Conservation (phyloP, 2,113 vertebrate species). For the Anguilla japonica region DNA sequence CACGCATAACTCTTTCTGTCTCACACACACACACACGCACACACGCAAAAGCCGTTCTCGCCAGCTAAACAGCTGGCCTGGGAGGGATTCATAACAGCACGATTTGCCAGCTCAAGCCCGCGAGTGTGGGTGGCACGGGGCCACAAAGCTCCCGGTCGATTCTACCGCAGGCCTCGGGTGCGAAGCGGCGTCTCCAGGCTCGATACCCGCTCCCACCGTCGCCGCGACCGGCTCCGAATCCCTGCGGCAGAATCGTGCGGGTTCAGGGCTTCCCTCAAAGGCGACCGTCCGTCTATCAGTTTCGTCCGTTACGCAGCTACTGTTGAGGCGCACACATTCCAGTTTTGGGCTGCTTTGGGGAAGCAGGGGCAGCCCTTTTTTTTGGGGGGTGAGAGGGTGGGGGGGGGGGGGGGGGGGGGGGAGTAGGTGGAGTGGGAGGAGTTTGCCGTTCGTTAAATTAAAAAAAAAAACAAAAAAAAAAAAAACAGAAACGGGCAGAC, state of each 20-base stretch:
- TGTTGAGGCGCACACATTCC: not conserved
- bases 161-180: conserved; percentile 19
- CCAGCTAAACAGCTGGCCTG: not conserved
- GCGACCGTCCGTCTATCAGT: not conserved
- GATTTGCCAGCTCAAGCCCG: not conserved
- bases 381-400: not conserved
- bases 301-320: not conserved
- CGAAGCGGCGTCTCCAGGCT: not conserved
- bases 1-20: too few species aligned
- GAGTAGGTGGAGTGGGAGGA: not conserved
- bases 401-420: not conserved
- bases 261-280: not conserved
- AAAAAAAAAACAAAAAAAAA: not conserved
- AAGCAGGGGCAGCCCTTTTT: not conserved
- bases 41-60: not conserved
- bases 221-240: not conserved
- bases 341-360: not conserved
- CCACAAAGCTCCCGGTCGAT: conserved; percentile 2
- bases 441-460: not conserved
- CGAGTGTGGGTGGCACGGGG: not conserved
- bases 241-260: not conserved
- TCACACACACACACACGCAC: not conserved
- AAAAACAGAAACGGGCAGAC: not conserved
- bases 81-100: not conserved
- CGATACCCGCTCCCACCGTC: not conserved